Evolutionary conservation across 2,797 vertebrate genomes (phyloP).

Genomic region (Petrocephalus sullivani): DNA sequence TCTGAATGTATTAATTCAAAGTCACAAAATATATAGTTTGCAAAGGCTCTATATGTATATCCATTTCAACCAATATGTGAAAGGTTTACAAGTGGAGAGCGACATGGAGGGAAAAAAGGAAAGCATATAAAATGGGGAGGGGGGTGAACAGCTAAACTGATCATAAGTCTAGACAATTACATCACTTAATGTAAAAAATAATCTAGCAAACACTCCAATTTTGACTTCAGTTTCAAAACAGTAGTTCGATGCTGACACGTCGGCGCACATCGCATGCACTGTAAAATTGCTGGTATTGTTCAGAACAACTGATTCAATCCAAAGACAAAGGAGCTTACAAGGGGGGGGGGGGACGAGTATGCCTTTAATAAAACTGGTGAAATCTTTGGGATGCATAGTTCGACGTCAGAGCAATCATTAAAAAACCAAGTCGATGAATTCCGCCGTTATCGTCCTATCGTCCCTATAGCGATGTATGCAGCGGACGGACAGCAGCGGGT

Average conservation of each 20-base stretch:
- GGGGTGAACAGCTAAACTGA: slow-evolving; percentile 68
- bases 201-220: slow-evolving; percentile 8
- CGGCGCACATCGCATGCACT: slow-evolving; percentile 14
- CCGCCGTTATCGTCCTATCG: neutral
- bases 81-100: slow-evolving; percentile 24
- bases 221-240: slow-evolving; percentile 20
- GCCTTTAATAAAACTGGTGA: neutral
- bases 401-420: neutral
- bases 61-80: slow-evolving; percentile 25
- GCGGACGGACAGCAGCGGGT: neutral
- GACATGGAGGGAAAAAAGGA: slow-evolving; percentile 19
- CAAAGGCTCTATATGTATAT: slow-evolving; percentile 26
- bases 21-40: slow-evolving; percentile 37
- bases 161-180: slow-evolving; percentile 30
- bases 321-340: slow-evolving; percentile 1
- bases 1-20: slow-evolving; percentile 29
- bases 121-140: slow-evolving; percentile 49
- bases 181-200: slow-evolving; percentile 1
- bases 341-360: neutral
- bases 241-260: slow-evolving; percentile 17
- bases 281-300: slow-evolving; percentile 20
- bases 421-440: neutral
- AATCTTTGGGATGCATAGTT: slow-evolving; percentile 14
- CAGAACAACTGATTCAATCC: slow-evolving; percentile 2
- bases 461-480: neutral